phyloP scores from a whole-genome alignment of 2,113 vertebrate genomes.

The Piaya cayana region DNA sequence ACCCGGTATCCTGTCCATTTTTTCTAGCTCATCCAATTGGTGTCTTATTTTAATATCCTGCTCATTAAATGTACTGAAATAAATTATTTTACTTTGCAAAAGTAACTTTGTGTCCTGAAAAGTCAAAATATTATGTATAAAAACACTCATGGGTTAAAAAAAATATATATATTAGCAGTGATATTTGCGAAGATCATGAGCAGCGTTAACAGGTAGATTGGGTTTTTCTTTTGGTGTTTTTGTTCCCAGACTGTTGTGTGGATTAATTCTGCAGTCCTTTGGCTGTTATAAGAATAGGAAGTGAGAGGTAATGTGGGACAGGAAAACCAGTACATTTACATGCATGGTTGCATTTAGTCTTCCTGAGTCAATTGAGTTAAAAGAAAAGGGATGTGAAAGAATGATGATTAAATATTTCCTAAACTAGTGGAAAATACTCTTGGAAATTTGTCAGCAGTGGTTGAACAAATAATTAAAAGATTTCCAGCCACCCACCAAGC shows the following conservation, averaged over 20 bases:
- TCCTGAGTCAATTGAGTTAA: neutral
- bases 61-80: neutral
- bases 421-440: neutral
- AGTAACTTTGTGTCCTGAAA: accelerated
- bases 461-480: neutral
- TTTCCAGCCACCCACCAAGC: neutral
- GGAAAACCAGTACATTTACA: accelerated
- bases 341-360: neutral
- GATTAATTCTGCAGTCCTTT: neutral
- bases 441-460: neutral
- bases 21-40: neutral
- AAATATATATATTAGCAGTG: too few species aligned
- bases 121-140: neutral
- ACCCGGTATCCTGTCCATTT: neutral
- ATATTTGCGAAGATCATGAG: neutral
- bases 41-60: neutral
- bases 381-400: neutral
- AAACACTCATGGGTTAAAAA: neutral
- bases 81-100: neutral
- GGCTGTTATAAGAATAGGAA: neutral
- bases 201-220: neutral
- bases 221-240: neutral
- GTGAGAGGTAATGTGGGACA: neutral
- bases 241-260: neutral
- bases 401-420: neutral